Percentiles rank a stretch among this genome's conserved stretches.
These are phyloP conservation scores for Phainopepla nitens DNA, from an alignment of 2,113 vertebrate species.

Conservation along the genomic window DNA sequence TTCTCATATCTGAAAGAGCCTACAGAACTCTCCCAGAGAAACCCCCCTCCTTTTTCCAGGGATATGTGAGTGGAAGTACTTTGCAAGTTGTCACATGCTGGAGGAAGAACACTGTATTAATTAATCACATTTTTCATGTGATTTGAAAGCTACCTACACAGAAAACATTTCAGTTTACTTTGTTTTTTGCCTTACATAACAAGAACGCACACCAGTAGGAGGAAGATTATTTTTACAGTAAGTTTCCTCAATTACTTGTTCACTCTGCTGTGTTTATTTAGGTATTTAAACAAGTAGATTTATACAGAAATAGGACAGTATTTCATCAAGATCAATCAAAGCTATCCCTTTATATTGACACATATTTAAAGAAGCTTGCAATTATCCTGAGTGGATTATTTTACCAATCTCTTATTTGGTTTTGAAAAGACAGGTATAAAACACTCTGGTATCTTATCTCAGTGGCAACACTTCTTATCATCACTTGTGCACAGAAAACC, in stretches of 20 bases:
- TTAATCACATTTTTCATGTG: background rate
- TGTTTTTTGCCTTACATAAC: background rate
- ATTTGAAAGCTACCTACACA: constrained; percentile 31
- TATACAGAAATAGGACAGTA: background rate
- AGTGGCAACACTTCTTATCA: background rate
- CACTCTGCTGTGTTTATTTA: background rate
- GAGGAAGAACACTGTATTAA: constrained; percentile 4
- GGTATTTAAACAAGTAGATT: background rate
- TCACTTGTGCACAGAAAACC: background rate
- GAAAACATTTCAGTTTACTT: constrained; percentile 24
- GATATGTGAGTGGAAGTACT: background rate
- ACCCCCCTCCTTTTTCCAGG: background rate
- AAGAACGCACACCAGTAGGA: background rate
- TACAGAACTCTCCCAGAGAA: background rate
- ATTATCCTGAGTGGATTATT: constrained; percentile 13
- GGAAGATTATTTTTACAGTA: constrained; percentile 22
- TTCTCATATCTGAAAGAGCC: background rate
- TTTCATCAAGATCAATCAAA: background rate
- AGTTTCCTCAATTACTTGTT: background rate
- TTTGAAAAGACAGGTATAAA: constrained; percentile 14
- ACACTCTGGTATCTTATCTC: background rate
- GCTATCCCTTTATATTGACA: background rate
- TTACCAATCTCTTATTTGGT: background rate
- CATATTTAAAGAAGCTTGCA: background rate
- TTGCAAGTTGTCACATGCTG: background rate